A percentile compares a stretch with the other conserved stretches of the same genome.
Evolutionary conservation across 2,888 invertebrate species (phyloP).

Genomic region (Stegophylla sp.): DNA sequence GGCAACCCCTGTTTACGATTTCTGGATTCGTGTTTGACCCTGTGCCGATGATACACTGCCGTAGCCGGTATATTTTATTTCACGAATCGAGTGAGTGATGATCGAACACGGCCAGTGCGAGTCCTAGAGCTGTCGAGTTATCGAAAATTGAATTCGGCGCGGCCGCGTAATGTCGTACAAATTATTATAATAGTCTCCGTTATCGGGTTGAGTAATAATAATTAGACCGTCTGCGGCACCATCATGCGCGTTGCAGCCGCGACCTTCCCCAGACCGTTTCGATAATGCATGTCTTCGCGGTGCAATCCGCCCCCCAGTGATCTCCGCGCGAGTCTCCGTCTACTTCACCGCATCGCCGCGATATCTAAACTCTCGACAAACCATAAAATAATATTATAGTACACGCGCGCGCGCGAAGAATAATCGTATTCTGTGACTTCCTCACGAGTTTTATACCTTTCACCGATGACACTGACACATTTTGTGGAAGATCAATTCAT

Average conservation of each 20-base stretch:
- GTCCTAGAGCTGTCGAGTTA: no score
- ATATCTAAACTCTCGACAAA: slow-evolving; percentile 11
- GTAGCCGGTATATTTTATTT: no score
- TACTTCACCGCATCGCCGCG: slow-evolving; percentile 1
- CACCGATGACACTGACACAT: slow-evolving; percentile 59
- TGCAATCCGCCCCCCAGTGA: neutral
- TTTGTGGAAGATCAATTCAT: slow-evolving; percentile 55
- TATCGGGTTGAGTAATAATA: no score
- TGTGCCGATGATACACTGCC: no score
- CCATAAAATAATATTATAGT: slow-evolving; percentile 3
- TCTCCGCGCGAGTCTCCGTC: neutral
- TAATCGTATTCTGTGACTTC: slow-evolving; percentile 53
- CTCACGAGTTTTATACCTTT: slow-evolving; percentile 59
- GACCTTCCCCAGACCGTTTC: neutral
- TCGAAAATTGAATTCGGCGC: no score
- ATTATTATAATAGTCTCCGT: no score
- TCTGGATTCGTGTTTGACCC: no score
- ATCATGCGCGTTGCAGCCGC: neutral
- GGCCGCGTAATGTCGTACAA: no score
- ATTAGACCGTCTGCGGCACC: neutral
- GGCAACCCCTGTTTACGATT: no score
- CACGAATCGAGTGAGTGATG: no score
- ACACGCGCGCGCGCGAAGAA: neutral
- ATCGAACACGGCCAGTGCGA: no score
- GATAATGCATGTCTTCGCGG: neutral